Base-by-base conservation (phyloP, 2,113 vertebrate species). In the Perccottus glenii region DNA sequence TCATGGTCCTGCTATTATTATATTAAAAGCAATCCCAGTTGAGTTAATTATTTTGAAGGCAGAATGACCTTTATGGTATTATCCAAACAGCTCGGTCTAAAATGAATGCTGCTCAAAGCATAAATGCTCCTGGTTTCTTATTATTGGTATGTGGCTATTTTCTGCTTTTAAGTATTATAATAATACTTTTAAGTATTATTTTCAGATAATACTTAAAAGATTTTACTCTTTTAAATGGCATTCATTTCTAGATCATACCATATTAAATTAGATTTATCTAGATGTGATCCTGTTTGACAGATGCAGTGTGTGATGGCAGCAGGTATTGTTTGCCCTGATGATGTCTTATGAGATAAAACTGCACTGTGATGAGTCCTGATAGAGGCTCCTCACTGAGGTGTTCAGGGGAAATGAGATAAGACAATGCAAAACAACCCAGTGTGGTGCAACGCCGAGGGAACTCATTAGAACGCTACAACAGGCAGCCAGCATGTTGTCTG, bases 401-500 rank as follows among this genome's bases (percentile, higher is more conserved):
- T 60, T 81, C 74, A 47, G 52, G 71, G 75, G 76, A 82, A 86
- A 90, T 88, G 75, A 84, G 64, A 77, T 69, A 64, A 64, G 78
- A 83, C 82, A 69, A 79, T 68, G 73, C 80, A 85, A 87, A 85
- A 86, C 86, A 84, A 72, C 74, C 38, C 82, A 79, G 69, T 80
- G 82, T 78, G 75, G 69, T 67, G 85, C 81, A 83, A 64, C 52
- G 71, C 74, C 69, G 1, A 65, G 71, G 75, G 69, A 80, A 77
- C 75, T 87, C 85, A 84, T 86, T 89, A 87, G 68, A 74, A 67
- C 52, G 5, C 48, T 49, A 16, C 71, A 73, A 76, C 64, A 70
- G 71, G 73, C 60, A 67, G 77, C 67, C 84, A 67, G 60, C 69
- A 47, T 82, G 84, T 53, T 68, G 75, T 68, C 67, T 43, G 58